Evolutionary conservation across 2,888 invertebrate species (phyloP).

Genomic region (Uloborus plumipes): DNA sequence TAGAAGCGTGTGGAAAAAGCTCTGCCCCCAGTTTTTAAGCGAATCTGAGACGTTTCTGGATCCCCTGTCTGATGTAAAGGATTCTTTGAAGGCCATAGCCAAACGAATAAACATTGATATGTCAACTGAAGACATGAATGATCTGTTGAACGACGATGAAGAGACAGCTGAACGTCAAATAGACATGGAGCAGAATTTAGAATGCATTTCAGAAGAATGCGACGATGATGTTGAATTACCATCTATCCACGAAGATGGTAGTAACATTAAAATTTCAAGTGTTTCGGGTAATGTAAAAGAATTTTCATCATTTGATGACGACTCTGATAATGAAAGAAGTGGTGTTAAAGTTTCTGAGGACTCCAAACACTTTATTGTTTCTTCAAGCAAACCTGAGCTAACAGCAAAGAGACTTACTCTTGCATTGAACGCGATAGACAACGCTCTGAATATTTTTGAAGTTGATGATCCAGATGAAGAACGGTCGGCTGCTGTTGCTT

Average conservation of each 20-base stretch:
- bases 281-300: neutral
- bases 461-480: conserved; percentile 8
- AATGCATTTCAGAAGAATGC: too few relatives aligned
- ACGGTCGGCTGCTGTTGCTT: neutral
- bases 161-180: neutral
- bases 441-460: conserved; percentile 12
- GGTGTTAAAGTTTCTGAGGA: neutral
- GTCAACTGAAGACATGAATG: conserved; percentile 10
- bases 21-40: conserved; percentile 11
- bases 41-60: conserved; percentile 3
- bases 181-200: too few relatives aligned
- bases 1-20: conserved; percentile 13
- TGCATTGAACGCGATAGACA: neutral
- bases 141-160: neutral
- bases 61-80: neutral
- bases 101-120: conserved; percentile 10
- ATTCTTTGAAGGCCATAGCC: conserved; percentile 2
- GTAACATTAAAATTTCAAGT: too few relatives aligned
- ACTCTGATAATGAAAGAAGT: neutral
- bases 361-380: too few relatives aligned
- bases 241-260: too few relatives aligned
- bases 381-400: neutral
- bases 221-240: too few relatives aligned
- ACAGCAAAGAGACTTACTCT: conserved; percentile 1
- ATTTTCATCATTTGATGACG: neutral